These are phyloP conservation scores for Azemiops feae DNA, from an alignment of 2,113 vertebrate genomes.

Conservation along the genomic window DNA sequence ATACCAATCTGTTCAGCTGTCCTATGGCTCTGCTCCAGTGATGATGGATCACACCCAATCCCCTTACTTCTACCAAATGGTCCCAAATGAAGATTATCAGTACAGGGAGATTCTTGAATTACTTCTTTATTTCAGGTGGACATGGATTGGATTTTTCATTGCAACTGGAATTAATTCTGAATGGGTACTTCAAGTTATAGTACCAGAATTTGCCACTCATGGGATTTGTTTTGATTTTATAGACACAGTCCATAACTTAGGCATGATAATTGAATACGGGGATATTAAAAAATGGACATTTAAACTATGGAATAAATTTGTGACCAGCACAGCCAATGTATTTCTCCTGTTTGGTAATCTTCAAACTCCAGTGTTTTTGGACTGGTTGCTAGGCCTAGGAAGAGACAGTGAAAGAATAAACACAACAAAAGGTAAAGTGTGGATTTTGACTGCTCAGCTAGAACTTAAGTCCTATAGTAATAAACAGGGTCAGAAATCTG, in stretches of 20 bases:
- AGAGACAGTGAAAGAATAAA: background rate
- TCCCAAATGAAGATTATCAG: background rate
- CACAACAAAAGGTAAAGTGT: background rate
- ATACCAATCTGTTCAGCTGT: background rate
- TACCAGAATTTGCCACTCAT: background rate
- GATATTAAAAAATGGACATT: background rate
- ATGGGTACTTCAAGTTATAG: background rate
- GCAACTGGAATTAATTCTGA: background rate
- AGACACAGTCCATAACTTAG: background rate
- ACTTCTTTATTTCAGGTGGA: conserved; percentile 8
- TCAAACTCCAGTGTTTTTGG: background rate
- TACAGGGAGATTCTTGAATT: conserved; percentile 1
- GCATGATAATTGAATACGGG: background rate
- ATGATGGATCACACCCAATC: background rate
- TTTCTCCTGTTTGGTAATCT: background rate
- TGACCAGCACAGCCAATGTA: background rate
- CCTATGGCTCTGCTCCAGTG: background rate
- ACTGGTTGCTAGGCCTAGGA: background rate
- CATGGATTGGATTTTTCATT: background rate
- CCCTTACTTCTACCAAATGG: background rate
- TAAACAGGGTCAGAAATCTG: background rate
- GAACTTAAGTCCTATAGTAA: background rate
- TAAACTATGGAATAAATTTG: background rate
- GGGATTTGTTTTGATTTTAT: conserved; percentile 2
- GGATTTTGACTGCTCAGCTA: background rate